phyloP scores from a whole-genome alignment of 2,797 vertebrate genomes.

The Notoglanidium macrostoma region DNA sequence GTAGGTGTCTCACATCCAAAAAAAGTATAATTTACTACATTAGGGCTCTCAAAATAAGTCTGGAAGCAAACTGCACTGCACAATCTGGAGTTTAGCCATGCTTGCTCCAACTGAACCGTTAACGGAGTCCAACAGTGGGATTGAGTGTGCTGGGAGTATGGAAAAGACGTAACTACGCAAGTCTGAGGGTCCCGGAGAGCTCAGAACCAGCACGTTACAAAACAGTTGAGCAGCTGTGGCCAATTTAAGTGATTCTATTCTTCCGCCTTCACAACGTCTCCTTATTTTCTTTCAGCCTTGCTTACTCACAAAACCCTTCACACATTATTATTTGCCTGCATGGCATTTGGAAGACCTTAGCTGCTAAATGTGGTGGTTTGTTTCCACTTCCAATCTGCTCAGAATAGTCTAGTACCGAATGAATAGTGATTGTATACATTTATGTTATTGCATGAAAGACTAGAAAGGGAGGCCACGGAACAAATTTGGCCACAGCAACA shows the following conservation, averaged over 20 bases:
- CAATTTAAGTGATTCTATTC: not conserved
- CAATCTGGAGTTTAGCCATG: not conserved
- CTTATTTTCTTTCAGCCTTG: not conserved
- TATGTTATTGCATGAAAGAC: not conserved
- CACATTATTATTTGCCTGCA: too few relatives aligned
- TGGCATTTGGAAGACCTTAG: not conserved
- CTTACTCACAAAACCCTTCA: not conserved
- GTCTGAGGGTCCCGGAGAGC: not conserved
- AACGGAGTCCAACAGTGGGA: not conserved
- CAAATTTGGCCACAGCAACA: not conserved
- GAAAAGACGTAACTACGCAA: not conserved
- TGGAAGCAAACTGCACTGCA: not conserved
- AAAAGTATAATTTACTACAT: constrained; percentile 41
- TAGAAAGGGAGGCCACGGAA: not conserved
- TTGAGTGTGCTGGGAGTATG: not conserved
- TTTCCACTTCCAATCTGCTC: not conserved
- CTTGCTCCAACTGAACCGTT: too few relatives aligned
- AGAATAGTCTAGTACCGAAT: not conserved
- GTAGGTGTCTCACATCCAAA: constrained; percentile 73
- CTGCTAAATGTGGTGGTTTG: not conserved
- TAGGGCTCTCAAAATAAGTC: too few relatives aligned
- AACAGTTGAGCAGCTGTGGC: not conserved
- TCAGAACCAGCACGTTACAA: not conserved
- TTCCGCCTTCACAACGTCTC: not conserved
- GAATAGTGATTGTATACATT: not conserved